Evolutionary conservation across 2,797 vertebrate genomes (phyloP).

Genomic region (Gymnopithys bicolor): DNA sequence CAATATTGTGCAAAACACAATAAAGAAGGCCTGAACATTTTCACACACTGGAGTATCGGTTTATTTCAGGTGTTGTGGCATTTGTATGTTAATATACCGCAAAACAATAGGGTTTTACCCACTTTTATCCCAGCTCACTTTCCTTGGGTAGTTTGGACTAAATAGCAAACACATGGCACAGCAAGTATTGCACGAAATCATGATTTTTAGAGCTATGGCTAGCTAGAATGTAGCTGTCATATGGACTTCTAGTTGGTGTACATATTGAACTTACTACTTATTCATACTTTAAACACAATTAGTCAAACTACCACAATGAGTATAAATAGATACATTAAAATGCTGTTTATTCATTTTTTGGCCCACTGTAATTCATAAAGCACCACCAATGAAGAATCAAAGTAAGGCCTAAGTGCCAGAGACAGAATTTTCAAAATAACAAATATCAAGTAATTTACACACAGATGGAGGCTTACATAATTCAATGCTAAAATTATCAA

Average conservation of each 20-base stretch:
- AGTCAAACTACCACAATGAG: neutral
- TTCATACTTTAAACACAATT: neutral
- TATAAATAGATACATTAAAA: neutral
- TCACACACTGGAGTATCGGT: neutral
- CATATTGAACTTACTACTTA: neutral
- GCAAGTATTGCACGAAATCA: neutral
- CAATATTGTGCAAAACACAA: slow-evolving; percentile 32
- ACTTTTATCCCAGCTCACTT: neutral
- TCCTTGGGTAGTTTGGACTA: neutral
- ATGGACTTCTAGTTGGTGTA: neutral
- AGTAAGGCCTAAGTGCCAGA: neutral
- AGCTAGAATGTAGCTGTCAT: neutral
- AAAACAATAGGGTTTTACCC: neutral
- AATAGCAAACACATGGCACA: neutral
- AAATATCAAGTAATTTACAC: neutral
- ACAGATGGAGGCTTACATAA: neutral
- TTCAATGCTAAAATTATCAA: neutral
- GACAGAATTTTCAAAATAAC: neutral
- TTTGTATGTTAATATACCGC: neutral
- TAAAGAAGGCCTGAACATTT: slow-evolving; percentile 30
- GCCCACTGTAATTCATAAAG: neutral
- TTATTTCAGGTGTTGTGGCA: slow-evolving; percentile 1
- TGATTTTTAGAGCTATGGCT: neutral
- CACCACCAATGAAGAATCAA: neutral
- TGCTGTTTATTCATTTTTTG: neutral